These are phyloP conservation scores for Notiomystis cincta DNA, from an alignment of 2,113 vertebrate genomes.

Conservation along the genomic window DNA sequence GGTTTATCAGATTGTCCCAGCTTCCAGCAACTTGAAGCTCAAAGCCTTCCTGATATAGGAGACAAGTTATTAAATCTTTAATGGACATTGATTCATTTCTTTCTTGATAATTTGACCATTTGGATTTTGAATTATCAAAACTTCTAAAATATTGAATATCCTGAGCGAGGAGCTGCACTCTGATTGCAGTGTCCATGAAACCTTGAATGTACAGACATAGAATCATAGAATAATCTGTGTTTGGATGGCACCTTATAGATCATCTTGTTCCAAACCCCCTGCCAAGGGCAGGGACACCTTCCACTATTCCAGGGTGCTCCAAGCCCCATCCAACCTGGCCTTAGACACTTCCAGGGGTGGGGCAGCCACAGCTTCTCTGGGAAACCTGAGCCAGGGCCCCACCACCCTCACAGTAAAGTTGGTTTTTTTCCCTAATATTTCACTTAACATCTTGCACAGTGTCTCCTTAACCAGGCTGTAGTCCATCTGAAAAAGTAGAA, in stretches of 20 bases:
- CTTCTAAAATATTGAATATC: neutral
- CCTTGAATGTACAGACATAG: neutral
- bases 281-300: neutral
- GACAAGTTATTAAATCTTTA: neutral
- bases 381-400: neutral
- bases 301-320: neutral
- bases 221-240: neutral
- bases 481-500: neutral
- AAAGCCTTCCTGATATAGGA: neutral
- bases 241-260: neutral
- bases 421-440: neutral
- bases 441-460: neutral
- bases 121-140: neutral
- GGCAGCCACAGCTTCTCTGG: neutral
- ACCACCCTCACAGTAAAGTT: neutral
- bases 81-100: neutral
- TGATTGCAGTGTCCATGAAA: neutral
- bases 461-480: neutral
- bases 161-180: neutral
- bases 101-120: neutral
- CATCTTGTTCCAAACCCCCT: accelerated
- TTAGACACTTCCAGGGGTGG: neutral
- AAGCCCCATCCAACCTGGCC: accelerated
- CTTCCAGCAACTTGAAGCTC: neutral
- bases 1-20: neutral